Evolutionary conservation across 2,888 invertebrate genomes (phyloP).

Genomic region (Hirtodrosophila trivittata): DNA sequence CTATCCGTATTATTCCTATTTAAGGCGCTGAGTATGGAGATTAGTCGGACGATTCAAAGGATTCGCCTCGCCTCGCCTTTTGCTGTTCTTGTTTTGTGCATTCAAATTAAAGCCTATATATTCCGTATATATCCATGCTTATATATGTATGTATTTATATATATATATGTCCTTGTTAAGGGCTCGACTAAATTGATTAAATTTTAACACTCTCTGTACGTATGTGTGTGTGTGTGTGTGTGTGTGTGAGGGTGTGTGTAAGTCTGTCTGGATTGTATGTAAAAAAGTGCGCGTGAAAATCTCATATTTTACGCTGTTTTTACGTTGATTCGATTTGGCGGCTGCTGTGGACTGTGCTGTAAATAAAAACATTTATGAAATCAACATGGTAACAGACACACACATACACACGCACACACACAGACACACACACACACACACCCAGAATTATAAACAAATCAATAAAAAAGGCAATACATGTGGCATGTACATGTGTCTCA

Average conservation of each 20-base stretch:
- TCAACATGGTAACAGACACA: constrained; percentile 52
- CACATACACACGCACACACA: constrained; percentile 6
- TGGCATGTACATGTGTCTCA: constrained; percentile 25
- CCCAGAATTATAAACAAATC: constrained; percentile 61
- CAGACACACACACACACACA: constrained; percentile 10
- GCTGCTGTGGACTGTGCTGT: constrained; percentile 21
- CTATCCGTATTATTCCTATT: constrained; percentile 67
- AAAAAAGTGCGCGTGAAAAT: constrained; percentile 31
- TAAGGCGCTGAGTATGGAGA: constrained; percentile 51
- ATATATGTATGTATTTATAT: constrained; percentile 2
- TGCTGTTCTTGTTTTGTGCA: constrained; percentile 18
- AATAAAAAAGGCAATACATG: constrained; percentile 59
- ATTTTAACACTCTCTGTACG: constrained; percentile 24
- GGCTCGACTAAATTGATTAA: constrained; percentile 46
- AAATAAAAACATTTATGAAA: constrained; percentile 64
- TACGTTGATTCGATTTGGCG: constrained; percentile 56
- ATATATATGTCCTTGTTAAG: not conserved
- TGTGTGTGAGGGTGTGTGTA: constrained; percentile 11
- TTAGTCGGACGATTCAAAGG: not conserved
- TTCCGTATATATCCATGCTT: not conserved
- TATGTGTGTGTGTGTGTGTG: constrained; percentile 19
- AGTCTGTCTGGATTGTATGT: constrained; percentile 8
- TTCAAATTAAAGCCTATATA: constrained; percentile 3
- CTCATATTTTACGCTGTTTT: constrained; percentile 37
- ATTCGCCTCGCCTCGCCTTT: not conserved